These are phyloP conservation scores for Perithous albicinctus DNA, from an alignment of 2,888 invertebrate species.

Conservation along the genomic window DNA sequence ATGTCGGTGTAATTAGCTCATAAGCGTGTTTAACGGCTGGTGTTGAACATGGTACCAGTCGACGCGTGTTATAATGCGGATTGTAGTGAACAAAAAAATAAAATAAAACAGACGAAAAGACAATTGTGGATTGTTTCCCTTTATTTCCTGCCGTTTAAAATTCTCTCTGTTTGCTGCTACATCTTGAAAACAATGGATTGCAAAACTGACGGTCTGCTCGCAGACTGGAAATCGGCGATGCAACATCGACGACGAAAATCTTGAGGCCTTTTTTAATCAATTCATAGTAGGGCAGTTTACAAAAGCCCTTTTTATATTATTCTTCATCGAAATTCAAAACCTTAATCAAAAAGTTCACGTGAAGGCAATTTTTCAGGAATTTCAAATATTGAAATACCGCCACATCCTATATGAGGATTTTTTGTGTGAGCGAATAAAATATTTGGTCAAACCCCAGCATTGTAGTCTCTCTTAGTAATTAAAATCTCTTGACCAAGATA, in stretches of 20 bases:
- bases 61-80: constrained; percentile 40
- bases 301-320: too few species aligned
- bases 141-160: constrained; percentile 1
- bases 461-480: too few species aligned
- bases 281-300: too few species aligned
- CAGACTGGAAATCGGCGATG: background rate
- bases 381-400: too few species aligned
- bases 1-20: constrained; percentile 60
- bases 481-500: background rate
- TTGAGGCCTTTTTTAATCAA: too few species aligned
- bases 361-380: too few species aligned
- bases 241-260: too few species aligned
- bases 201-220: background rate
- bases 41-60: constrained; percentile 10
- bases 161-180: background rate
- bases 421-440: too few species aligned
- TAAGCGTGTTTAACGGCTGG: constrained; percentile 45
- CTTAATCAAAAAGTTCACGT: too few species aligned
- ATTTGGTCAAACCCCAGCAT: too few species aligned
- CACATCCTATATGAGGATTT: too few species aligned
- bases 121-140: constrained; percentile 22
- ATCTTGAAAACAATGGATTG: background rate
- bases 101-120: constrained; percentile 14
- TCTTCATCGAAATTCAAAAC: too few species aligned
- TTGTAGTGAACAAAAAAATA: constrained; percentile 51